Base-by-base conservation (phyloP, 2,113 vertebrate species). In the Sylvilagus bachmani region DNA sequence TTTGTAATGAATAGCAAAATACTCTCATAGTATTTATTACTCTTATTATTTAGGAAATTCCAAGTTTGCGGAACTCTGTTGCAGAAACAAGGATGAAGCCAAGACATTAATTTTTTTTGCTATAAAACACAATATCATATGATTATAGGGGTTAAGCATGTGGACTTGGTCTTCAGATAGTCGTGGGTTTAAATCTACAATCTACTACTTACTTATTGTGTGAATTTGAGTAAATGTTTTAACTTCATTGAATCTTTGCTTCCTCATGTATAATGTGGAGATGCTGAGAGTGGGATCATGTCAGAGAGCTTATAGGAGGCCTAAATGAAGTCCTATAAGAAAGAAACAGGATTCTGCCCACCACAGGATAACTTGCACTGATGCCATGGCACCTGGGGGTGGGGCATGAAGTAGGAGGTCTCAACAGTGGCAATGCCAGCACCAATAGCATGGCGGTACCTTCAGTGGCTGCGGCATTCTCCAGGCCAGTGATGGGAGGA, bases 171-270 rank as follows among this genome's bases (percentile, higher is more conserved):
- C 36, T 77, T 75, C 73, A 69, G 9, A 22, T 31, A n/a, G 22
- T 17, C 17, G 16, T 27, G 36, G 25, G 13, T 17, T 91, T 67
- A 58, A 88, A 49, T 79, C 22, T n/a, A 19, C 3, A 0, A 38
- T 58, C 44, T 69, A 11, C 22, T 25, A 70, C 24, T 70, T 62
- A 51, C 36, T 64, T 21, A 33, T 5, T 22, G 0, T 64, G 13
- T 19, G 66, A 31, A 78, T 94, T 81, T 69, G 62, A 95, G 64
- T 16, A 78, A n/a, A 5, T 94, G 29, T 8, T 25, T 91, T 70
- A 38, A 1, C 4, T 53, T 66, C 17, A 17, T 10, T 27, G 33
- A 36, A 24, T 29, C 31, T 88, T 21, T 24, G 25, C 22, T 90
- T 94, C 12, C 29, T 74, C 24, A 58, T 24, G 33, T 33, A 9